phyloP scores from a whole-genome alignment of 1,140 invertebrate genomes.

The Harlomillsia oculata region DNA sequence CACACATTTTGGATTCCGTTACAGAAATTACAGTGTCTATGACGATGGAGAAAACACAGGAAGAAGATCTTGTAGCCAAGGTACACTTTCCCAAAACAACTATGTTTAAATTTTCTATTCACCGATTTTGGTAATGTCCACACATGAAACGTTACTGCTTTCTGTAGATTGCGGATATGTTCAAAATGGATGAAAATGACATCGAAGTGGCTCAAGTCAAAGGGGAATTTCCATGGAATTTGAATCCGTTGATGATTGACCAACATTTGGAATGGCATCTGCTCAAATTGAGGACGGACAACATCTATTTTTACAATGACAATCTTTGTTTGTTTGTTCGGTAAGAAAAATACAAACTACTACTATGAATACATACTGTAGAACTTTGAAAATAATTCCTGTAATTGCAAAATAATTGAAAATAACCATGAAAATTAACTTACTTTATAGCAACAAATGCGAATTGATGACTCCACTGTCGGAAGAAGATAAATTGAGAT shows the following conservation, averaged over 20 bases:
- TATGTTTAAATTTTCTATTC: neutral
- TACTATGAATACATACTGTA: too few species aligned
- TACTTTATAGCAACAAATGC: neutral
- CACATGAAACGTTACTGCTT: too few species aligned
- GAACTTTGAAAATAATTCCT: too few species aligned
- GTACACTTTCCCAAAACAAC: neutral
- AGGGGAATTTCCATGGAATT: neutral
- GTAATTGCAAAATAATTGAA: neutral
- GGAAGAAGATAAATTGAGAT: neutral
- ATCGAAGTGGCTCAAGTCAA: neutral
- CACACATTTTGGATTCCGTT: neutral
- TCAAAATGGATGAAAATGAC: neutral
- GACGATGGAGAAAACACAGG: neutral
- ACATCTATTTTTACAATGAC: neutral
- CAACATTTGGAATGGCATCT: constrained; percentile 1
- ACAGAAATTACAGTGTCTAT: neutral
- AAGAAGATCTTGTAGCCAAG: neutral
- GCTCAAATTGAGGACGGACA: neutral
- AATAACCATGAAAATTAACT: neutral
- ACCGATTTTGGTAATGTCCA: neutral
- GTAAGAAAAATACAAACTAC: too few species aligned
- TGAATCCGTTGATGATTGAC: constrained; percentile 6
- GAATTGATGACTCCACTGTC: neutral
- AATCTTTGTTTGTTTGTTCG: neutral
- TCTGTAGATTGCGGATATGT: neutral